Conservation (phyloP, 2,797 vertebrate genomes). For the Odontamblyopus rebecca region DNA sequence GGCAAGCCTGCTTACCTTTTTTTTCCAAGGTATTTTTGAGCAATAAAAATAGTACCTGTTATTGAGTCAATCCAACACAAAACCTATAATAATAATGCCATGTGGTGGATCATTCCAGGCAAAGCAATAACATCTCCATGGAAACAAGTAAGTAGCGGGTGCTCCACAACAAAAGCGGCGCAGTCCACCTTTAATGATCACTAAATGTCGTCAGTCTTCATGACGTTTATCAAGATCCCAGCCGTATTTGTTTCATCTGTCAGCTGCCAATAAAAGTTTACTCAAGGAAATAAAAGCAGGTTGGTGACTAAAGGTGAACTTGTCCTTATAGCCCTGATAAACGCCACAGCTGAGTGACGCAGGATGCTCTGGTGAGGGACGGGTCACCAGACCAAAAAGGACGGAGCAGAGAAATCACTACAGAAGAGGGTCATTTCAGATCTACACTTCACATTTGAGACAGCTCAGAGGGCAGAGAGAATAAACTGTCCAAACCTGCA, state of each 20-base stretch:
- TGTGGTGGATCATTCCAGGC: no score
- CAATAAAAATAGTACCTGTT: no score
- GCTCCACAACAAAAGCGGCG: no score
- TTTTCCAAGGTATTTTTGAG: no score
- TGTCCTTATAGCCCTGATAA: background rate
- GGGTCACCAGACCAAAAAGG: slow-evolving; percentile 7
- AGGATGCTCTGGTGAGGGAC: slow-evolving; percentile 4
- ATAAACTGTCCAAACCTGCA: no score
- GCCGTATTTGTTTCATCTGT: background rate
- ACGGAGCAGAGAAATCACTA: slow-evolving; percentile 8
- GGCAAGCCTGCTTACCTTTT: no score
- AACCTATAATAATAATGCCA: no score
- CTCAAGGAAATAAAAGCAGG: slow-evolving; percentile 17
- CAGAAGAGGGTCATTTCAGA: background rate
- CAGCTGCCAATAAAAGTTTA: slow-evolving; percentile 2
- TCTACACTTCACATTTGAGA: background rate
- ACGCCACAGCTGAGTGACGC: background rate
- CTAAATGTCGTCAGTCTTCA: background rate
- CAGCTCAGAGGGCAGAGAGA: background rate
- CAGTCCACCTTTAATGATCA: no score
- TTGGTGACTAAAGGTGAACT: background rate
- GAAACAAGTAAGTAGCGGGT: no score
- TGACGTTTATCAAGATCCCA: background rate
- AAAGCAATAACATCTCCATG: no score
- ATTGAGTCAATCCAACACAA: no score